phyloP scores from a whole-genome alignment of 2,113 vertebrate species.

The Corvus moneduloides region DNA sequence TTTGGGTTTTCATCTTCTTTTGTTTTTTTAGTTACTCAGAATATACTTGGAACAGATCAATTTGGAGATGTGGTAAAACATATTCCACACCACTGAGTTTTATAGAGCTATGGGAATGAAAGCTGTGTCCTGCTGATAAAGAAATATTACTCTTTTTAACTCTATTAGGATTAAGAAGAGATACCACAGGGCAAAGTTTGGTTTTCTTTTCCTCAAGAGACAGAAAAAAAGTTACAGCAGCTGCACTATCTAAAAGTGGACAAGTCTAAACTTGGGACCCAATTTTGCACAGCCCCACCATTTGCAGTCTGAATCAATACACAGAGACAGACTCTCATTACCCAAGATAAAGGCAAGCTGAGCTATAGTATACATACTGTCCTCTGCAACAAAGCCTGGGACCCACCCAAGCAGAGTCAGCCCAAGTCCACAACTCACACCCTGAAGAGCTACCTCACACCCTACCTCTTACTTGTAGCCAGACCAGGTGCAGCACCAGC shows the following conservation, averaged over 20 bases:
- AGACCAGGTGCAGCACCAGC: not conserved
- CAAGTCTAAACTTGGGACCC: not conserved
- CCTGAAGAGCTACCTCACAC: not conserved
- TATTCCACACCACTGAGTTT: not conserved
- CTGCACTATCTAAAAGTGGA: not conserved
- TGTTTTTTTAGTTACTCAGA: not conserved
- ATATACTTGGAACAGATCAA: not conserved
- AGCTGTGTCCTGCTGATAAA: not conserved
- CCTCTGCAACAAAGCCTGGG: not conserved
- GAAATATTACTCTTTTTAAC: not conserved
- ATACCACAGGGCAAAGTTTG: not conserved
- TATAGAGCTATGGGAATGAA: not conserved
- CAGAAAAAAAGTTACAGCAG: not conserved
- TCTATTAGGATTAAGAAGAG: not conserved
- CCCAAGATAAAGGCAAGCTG: not conserved
- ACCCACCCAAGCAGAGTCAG: not conserved
- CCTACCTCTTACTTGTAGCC: accelerated
- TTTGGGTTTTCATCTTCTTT: not conserved
- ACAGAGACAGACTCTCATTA: not conserved
- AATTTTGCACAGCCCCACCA: not conserved
- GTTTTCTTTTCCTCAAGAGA: not conserved
- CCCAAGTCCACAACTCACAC: not conserved
- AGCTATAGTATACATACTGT: not conserved
- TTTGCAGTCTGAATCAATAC: not conserved
- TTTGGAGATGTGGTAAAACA: not conserved